A percentile compares a stretch with the other conserved stretches of the same genome.
Conservation (phyloP, 2,797 vertebrate species). For the Anisognathus igniventris region DNA sequence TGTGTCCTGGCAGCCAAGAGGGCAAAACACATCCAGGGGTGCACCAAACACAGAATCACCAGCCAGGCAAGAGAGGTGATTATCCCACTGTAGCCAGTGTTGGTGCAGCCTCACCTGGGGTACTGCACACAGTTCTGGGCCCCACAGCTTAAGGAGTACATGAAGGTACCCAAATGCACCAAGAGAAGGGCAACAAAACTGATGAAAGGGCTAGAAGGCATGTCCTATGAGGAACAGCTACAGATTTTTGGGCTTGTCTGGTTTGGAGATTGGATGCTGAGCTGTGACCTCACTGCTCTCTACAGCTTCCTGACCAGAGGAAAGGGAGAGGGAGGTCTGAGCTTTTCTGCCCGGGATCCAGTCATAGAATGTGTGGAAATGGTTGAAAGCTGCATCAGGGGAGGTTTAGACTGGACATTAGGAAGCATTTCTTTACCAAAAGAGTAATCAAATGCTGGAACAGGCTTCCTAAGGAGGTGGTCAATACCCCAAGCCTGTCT, state of each 20-base stretch:
- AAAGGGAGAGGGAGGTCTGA: not conserved
- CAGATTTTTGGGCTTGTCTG: not conserved
- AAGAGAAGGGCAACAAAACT: not conserved
- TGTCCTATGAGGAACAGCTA: accelerated
- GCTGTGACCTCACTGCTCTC: not conserved
- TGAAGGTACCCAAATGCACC: not conserved
- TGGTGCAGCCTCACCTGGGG: not conserved
- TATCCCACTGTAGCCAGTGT: accelerated
- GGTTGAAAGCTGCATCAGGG: not conserved
- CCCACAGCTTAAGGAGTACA: not conserved
- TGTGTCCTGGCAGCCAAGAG: not conserved
- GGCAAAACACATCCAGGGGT: not conserved
- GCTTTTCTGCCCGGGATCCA: not conserved
- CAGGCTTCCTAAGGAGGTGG: not conserved
- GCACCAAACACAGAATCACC: not conserved
- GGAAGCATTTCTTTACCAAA: not conserved
- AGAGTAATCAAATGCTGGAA: not conserved
- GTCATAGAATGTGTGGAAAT: accelerated
- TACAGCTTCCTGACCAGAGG: not conserved
- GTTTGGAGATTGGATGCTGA: not conserved
- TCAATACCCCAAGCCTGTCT: not conserved
- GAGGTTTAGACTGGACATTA: not conserved
- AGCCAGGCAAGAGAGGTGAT: not conserved
- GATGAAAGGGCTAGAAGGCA: not conserved
- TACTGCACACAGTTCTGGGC: not conserved